A percentile compares a stretch with the other conserved stretches of the same genome.
phyloP scores from a whole-genome alignment of 2,113 vertebrate genomes.

The Upupa epops region DNA sequence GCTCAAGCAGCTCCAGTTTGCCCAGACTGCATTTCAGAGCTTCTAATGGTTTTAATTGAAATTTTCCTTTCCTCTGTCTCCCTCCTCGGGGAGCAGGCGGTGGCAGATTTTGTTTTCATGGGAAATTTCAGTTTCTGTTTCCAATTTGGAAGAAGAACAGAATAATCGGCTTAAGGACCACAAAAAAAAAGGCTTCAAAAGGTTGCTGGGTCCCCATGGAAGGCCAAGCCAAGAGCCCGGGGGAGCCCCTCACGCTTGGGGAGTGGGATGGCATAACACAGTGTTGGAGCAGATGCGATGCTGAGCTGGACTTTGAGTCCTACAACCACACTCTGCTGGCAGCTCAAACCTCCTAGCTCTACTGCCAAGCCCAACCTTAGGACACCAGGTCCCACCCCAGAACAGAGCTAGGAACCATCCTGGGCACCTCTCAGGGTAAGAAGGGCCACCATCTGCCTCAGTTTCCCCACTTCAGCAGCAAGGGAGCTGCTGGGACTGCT shows the following conservation, averaged over 20 bases:
- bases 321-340: neutral
- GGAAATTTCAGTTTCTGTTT: conserved; percentile 55
- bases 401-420: neutral
- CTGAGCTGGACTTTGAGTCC: neutral
- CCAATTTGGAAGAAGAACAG: conserved; percentile 44
- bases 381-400: rapidly evolving
- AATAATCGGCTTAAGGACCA: neutral
- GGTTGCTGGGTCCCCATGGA: rapidly evolving
- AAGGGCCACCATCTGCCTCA: neutral
- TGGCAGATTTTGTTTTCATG: conserved; percentile 31
- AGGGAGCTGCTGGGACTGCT: neutral
- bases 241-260: neutral
- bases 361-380: neutral
- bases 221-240: neutral
- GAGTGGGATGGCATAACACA: rapidly evolving
- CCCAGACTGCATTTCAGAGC: neutral
- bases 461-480: neutral
- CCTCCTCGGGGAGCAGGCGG: neutral
- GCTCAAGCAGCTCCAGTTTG: neutral
- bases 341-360: neutral
- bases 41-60: conserved; percentile 39
- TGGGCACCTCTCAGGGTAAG: neutral
- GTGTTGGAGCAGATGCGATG: neutral
- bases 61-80: neutral
- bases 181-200: neutral